A percentile compares a stretch with the other conserved stretches of the same genome.
Evolutionary conservation across 37 sponge, comb jelly and placozoan species (phyloP).

Genomic region (Dysidea cf. avara): DNA sequence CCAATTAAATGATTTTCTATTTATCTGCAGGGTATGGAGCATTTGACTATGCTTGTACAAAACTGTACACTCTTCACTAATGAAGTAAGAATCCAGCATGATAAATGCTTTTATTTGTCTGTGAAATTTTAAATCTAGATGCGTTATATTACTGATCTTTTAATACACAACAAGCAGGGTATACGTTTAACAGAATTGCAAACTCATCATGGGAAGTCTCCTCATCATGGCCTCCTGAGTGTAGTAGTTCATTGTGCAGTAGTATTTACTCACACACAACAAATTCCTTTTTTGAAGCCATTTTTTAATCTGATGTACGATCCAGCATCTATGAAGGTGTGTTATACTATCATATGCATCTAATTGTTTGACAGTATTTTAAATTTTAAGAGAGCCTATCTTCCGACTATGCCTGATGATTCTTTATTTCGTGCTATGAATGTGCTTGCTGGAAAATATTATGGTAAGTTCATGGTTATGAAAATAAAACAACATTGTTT

Average conservation of each 20-base stretch:
- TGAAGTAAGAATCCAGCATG: neutral
- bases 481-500: neutral
- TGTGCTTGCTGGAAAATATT: conserved; percentile 17
- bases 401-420: conserved; percentile 66
- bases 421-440: conserved; percentile 1
- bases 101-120: too few relatives aligned
- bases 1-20: too few relatives aligned
- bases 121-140: conserved; percentile 4
- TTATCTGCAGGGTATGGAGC: neutral
- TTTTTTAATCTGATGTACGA: conserved; percentile 45
- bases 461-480: conserved; percentile 14
- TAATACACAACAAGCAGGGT: conserved; percentile 52
- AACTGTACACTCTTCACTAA: neutral
- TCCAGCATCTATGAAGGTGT: conserved; percentile 40
- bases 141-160: conserved; percentile 9
- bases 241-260: conserved; percentile 51
- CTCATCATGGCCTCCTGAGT: conserved; percentile 8
- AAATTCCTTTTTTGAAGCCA: conserved; percentile 26
- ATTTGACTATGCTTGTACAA: conserved; percentile 5
- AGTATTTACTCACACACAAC: conserved; percentile 9
- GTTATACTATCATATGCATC: neutral
- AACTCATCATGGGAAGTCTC: conserved; percentile 16
- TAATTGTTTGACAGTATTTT: too few relatives aligned
- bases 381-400: conserved; percentile 35
- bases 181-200: conserved; percentile 28